A percentile compares a stretch with the other conserved stretches of the same genome.
phyloP scores from a whole-genome alignment of 1,140 invertebrate species.

The Daktulosphaira vitifoliae region DNA sequence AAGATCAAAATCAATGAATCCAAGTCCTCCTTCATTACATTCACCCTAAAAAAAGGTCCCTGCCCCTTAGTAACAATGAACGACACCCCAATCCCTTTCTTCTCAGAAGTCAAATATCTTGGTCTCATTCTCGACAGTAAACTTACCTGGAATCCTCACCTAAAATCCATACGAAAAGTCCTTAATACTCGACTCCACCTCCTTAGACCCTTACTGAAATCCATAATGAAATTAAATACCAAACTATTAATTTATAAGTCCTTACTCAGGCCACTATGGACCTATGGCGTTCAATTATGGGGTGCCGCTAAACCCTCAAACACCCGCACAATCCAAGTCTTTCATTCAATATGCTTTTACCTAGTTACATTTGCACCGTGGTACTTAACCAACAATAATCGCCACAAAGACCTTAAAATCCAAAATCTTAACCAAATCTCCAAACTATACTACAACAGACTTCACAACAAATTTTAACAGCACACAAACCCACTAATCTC shows the following conservation, averaged over 20 bases:
- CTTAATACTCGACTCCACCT: neutral
- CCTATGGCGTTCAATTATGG: neutral
- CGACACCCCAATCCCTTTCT: neutral
- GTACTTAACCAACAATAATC: neutral
- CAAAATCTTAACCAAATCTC: neutral
- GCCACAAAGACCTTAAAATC: conserved; percentile 1
- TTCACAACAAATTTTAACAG: neutral
- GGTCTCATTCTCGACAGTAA: neutral
- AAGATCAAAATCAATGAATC: neutral
- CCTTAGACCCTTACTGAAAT: neutral
- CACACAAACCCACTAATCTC: neutral
- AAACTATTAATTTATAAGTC: neutral
- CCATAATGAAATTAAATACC: neutral
- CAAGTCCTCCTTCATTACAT: neutral
- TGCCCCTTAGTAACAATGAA: neutral
- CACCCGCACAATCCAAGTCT: neutral
- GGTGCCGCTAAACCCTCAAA: neutral
- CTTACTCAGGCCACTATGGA: neutral
- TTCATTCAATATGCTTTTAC: neutral
- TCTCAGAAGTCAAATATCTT: neutral
- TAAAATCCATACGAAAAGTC: neutral
- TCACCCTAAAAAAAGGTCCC: neutral
- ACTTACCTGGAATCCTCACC: neutral
- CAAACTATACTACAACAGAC: neutral
- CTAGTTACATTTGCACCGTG: neutral